These are phyloP conservation scores for Rhagophthalmus giganteus DNA, from an alignment of 2,888 invertebrate species.

Conservation along the genomic window DNA sequence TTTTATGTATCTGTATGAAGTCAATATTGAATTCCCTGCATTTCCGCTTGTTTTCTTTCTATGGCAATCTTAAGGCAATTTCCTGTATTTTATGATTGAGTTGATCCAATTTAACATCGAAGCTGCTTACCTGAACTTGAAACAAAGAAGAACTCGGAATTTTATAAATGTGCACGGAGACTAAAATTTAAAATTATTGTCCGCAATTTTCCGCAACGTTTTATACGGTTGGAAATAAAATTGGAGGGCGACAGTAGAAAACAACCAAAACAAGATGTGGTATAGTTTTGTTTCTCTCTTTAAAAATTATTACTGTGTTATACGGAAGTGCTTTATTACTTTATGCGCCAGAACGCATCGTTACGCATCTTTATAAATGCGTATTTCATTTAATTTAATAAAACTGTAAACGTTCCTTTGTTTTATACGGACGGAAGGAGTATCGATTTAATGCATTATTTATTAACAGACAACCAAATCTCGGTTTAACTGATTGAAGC, in stretches of 20 bases:
- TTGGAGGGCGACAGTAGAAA: conserved; percentile 8
- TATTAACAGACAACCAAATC: conserved; percentile 29
- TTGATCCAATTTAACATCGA: conserved; percentile 35
- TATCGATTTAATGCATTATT: conserved; percentile 30
- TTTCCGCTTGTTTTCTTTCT: conserved; percentile 27
- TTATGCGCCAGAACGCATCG: conserved; percentile 3
- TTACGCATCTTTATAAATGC: conserved; percentile 11
- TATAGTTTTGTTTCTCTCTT: conserved; percentile 2
- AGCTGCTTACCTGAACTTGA: conserved; percentile 19
- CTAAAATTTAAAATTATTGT: conserved; percentile 22
- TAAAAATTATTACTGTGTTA: conserved; percentile 14
- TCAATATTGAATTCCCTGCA: conserved; percentile 21
- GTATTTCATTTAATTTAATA: conserved; percentile 14
- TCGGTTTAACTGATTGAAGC: conserved; percentile 31
- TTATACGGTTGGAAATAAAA: conserved; percentile 24
- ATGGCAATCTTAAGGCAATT: conserved; percentile 39
- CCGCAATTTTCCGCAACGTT: conserved; percentile 25
- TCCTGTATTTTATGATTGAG: conserved; percentile 43
- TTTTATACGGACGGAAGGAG: conserved; percentile 13
- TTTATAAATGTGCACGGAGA: conserved; percentile 22
- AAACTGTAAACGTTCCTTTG: conserved; percentile 17
- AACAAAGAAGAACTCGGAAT: conserved; percentile 13
- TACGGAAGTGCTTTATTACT: conserved; percentile 15
- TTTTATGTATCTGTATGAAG: not conserved
- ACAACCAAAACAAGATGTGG: conserved; percentile 11